phyloP scores from a whole-genome alignment of 2,113 vertebrate genomes.

The Tetraodon nigroviridis region DNA sequence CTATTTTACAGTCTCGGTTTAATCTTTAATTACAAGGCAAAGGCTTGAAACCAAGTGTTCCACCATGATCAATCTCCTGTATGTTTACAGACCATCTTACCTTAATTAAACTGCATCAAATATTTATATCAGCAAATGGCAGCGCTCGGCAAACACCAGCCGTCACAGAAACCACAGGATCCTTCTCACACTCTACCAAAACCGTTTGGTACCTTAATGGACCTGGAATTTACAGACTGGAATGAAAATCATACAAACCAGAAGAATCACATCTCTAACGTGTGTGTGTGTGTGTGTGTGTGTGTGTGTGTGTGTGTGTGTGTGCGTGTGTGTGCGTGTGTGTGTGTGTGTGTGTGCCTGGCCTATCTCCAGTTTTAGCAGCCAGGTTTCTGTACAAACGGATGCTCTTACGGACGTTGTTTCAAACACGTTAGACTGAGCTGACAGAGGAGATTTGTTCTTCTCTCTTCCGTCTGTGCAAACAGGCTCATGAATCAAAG shows the following conservation, averaged over 20 bases:
- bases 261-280: too few species aligned
- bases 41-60: too few species aligned
- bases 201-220: background rate
- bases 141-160: constrained; percentile 7
- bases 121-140: constrained; percentile 3
- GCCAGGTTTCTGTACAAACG: too few species aligned
- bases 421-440: too few species aligned
- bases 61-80: background rate
- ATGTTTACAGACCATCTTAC: background rate
- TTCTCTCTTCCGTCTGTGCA: constrained; percentile 8
- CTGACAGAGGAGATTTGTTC: constrained; percentile 5
- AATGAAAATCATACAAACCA: too few species aligned
- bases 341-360: too few species aligned
- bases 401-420: too few species aligned
- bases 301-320: too few species aligned
- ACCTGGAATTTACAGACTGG: background rate
- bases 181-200: background rate
- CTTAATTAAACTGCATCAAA: background rate
- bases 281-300: too few species aligned
- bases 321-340: too few species aligned
- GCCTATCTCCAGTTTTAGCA: background rate
- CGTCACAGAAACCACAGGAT: background rate
- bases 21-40: too few species aligned
- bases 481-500: constrained; percentile 20
- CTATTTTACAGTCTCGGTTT: too few species aligned